Evolutionary conservation across 1,140 invertebrate species (phyloP).

Genomic region (Drosophila ambigua): DNA sequence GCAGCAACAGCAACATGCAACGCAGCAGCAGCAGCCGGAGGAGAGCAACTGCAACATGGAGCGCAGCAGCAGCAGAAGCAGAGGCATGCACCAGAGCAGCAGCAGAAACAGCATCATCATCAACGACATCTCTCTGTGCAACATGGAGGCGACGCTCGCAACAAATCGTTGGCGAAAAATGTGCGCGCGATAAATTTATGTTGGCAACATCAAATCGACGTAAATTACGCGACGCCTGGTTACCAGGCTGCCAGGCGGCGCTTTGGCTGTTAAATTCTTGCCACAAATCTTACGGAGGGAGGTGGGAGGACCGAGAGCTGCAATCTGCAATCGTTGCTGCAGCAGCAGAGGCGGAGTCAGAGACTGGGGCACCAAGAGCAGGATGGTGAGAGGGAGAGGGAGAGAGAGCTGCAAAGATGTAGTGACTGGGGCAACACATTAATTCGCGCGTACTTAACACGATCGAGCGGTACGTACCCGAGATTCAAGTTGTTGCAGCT

Average conservation of each 20-base stretch:
- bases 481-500: conserved; percentile 28
- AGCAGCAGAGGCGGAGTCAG: conserved; percentile 19
- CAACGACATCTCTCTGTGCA: conserved; percentile 47
- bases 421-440: conserved; percentile 76
- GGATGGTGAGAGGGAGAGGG: background rate
- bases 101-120: conserved; percentile 50
- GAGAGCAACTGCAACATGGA: too few species aligned
- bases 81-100: too few species aligned
- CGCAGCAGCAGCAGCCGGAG: conserved; percentile 33
- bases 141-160: conserved; percentile 61
- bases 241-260: conserved; percentile 65
- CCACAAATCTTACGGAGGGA: conserved; percentile 7
- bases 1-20: conserved; percentile 37
- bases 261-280: conserved; percentile 81
- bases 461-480: conserved; percentile 29
- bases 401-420: conserved; percentile 61
- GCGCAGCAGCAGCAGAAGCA: conserved; percentile 3
- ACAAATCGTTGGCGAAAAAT: conserved; percentile 75
- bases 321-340: conserved; percentile 40
- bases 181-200: conserved; percentile 79
- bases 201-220: conserved; percentile 80
- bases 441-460: conserved; percentile 81
- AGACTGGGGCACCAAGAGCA: conserved; percentile 33
- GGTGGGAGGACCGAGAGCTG: conserved; percentile 7
- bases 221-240: conserved; percentile 75